Evolutionary conservation across 1,140 invertebrate species (phyloP).

Genomic region (Delia radicum): DNA sequence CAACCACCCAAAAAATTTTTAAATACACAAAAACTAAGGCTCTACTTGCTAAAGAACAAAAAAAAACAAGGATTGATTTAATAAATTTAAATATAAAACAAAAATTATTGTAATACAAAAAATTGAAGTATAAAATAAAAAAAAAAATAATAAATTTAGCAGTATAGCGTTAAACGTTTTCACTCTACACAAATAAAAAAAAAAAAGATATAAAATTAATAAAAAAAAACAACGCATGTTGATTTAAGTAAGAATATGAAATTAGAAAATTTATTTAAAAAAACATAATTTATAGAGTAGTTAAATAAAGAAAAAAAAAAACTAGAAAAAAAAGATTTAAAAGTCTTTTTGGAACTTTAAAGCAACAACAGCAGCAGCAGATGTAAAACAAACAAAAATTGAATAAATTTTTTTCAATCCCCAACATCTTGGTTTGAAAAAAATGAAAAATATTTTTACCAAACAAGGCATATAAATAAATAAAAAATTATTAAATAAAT

Average conservation of each 20-base stretch:
- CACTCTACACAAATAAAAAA: neutral
- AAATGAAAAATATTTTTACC: no score
- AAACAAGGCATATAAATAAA: neutral
- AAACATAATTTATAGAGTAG: constrained; percentile 23
- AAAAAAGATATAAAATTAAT: neutral
- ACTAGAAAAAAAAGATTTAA: neutral
- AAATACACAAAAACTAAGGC: neutral
- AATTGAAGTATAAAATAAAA: neutral
- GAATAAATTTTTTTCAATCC: neutral
- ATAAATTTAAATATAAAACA: neutral
- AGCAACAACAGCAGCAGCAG: neutral
- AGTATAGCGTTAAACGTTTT: constrained; percentile 6
- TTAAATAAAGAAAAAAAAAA: constrained; percentile 34
- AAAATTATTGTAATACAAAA: neutral
- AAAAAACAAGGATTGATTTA: neutral
- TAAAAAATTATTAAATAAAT: neutral
- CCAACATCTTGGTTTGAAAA: no score
- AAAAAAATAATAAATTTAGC: neutral
- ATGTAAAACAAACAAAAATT: neutral
- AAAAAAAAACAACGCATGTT: neutral
- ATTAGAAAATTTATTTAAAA: constrained; percentile 3
- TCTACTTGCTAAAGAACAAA: neutral
- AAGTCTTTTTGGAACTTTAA: neutral
- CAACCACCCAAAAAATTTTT: neutral
- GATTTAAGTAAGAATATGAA: neutral